phyloP scores from a whole-genome alignment of 2,797 vertebrate genomes.

The Cyprinella venusta region DNA sequence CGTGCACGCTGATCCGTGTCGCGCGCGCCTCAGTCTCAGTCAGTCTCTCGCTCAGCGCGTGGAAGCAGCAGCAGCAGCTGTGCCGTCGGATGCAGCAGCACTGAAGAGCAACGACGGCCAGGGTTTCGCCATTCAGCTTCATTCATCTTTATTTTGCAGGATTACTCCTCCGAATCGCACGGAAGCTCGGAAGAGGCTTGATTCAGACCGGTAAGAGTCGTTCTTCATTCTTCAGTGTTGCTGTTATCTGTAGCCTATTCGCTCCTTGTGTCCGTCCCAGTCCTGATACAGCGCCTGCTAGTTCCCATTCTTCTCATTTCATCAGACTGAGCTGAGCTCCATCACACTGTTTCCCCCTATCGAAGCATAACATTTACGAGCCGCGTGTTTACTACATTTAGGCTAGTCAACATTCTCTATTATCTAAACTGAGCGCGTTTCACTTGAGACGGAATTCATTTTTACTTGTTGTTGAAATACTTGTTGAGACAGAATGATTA shows the following conservation, averaged over 20 bases:
- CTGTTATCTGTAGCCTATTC: constrained; percentile 8
- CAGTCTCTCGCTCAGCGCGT: constrained; percentile 48
- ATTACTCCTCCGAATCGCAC: constrained; percentile 42
- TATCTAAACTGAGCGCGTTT: background rate
- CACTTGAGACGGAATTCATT: background rate
- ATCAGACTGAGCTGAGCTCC: constrained; percentile 38
- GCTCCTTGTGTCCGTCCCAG: constrained; percentile 32
- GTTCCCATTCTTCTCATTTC: constrained; percentile 40
- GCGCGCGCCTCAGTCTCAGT: constrained; percentile 54
- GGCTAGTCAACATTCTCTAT: no score
- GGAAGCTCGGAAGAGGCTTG: constrained; percentile 5
- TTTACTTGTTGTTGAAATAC: constrained; percentile 34
- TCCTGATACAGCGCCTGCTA: constrained; percentile 26
- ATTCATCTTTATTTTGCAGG: constrained; percentile 42
- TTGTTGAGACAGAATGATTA: constrained; percentile 39
- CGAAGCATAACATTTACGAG: constrained; percentile 16
- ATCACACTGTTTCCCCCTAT: constrained; percentile 34
- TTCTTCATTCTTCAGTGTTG: constrained; percentile 5
- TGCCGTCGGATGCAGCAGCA: constrained; percentile 59
- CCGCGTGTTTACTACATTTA: background rate
- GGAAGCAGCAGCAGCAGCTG: constrained; percentile 56
- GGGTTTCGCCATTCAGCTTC: constrained; percentile 34
- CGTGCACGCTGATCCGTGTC: constrained; percentile 65
- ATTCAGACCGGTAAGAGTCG: constrained; percentile 57
- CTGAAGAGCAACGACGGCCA: constrained; percentile 51